Conservation (phyloP, 2,888 invertebrate genomes). For the Sarcophaga variegata region DNA sequence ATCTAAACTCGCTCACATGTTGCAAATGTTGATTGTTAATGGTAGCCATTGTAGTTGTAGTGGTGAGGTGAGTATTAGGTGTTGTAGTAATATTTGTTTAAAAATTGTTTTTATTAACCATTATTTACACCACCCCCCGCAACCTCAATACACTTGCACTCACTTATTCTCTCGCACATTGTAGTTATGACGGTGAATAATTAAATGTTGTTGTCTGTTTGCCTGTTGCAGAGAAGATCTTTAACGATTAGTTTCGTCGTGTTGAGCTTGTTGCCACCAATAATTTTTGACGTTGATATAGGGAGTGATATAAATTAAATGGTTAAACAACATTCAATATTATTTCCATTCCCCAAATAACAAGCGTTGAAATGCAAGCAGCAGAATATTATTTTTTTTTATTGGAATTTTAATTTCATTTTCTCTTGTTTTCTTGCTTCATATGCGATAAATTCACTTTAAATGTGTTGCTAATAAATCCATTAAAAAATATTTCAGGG, state of each 20-base stretch:
- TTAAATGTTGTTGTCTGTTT: conserved; percentile 47
- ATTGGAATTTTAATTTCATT: too few relatives aligned
- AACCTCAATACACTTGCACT: neutral
- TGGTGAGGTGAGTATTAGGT: conserved; percentile 40
- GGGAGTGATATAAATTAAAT: too few relatives aligned
- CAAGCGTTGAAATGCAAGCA: too few relatives aligned
- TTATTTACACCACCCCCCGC: neutral
- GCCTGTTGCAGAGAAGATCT: neutral
- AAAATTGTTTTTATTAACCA: conserved; percentile 65
- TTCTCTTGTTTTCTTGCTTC: too few relatives aligned
- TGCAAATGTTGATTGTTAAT: neutral
- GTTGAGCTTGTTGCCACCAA: neutral
- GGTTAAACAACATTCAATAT: too few relatives aligned
- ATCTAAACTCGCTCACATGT: neutral
- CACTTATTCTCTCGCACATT: conserved; percentile 23
- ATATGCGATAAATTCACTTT: too few relatives aligned
- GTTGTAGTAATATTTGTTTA: conserved; percentile 69
- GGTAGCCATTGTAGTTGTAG: neutral
- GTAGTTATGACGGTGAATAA: conserved; percentile 66
- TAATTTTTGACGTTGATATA: neutral
- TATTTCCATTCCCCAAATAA: too few relatives aligned
- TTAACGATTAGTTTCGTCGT: neutral
- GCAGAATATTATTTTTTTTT: too few relatives aligned
- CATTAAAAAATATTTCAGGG: too few relatives aligned
- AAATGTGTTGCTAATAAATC: too few relatives aligned